phyloP scores from a whole-genome alignment of 1,140 invertebrate genomes.

The Hylyphantes graminicola region DNA sequence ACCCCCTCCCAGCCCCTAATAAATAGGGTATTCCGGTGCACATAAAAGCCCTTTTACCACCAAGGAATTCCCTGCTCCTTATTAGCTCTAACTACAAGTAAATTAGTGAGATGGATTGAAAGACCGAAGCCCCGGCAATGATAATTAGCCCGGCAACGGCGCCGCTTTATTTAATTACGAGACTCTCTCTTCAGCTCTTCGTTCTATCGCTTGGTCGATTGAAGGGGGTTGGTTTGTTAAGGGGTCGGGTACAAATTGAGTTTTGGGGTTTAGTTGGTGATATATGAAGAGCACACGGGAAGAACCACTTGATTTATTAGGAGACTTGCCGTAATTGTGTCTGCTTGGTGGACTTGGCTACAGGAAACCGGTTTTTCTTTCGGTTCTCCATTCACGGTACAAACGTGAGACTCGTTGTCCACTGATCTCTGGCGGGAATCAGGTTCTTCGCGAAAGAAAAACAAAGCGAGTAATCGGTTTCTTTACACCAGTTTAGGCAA shows the following conservation, averaged over 20 bases:
- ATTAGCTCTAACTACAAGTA: constrained; percentile 57
- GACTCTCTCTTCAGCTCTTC: constrained; percentile 17
- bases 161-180: constrained; percentile 45
- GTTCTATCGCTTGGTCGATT: constrained; percentile 13
- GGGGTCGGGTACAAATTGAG: constrained; percentile 13
- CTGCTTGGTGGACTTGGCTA: too few relatives aligned
- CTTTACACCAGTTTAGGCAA: too few relatives aligned
- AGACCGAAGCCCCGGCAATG: constrained; percentile 50
- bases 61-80: constrained; percentile 28
- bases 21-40: constrained; percentile 39
- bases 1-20: background rate
- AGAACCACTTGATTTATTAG: too few relatives aligned
- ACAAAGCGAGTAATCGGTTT: too few relatives aligned
- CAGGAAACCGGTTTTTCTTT: too few relatives aligned
- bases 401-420: too few relatives aligned
- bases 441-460: too few relatives aligned
- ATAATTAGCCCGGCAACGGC: constrained; percentile 56
- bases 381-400: too few relatives aligned
- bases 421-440: too few relatives aligned
- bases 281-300: too few relatives aligned
- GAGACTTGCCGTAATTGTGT: too few relatives aligned
- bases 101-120: constrained; percentile 57
- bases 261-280: background rate
- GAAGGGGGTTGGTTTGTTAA: background rate
- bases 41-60: constrained; percentile 32